These are phyloP conservation scores for Tenebrio molitor DNA, from an alignment of 1,140 invertebrate species.

Conservation along the genomic window DNA sequence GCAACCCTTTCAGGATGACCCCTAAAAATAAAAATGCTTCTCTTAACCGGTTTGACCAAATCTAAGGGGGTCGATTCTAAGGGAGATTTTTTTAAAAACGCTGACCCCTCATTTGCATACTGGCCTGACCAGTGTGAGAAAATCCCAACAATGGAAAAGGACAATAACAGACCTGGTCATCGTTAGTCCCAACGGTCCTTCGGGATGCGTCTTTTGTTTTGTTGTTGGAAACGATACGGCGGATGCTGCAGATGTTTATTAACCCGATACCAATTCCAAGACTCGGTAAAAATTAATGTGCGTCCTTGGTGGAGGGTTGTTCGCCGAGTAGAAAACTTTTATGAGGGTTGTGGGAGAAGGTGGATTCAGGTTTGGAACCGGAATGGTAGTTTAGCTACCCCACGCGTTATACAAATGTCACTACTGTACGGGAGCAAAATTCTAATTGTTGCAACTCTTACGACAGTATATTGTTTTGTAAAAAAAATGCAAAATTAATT, in stretches of 20 bases:
- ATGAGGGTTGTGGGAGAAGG: too few relatives aligned
- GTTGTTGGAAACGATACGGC: slow-evolving; percentile 6
- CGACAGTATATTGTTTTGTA: too few relatives aligned
- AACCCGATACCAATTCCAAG: too few relatives aligned
- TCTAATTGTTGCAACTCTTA: too few relatives aligned
- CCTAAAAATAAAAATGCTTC: slow-evolving; percentile 52
- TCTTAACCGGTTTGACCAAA: slow-evolving; percentile 56
- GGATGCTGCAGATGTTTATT: slow-evolving; percentile 2
- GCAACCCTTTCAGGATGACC: slow-evolving; percentile 48
- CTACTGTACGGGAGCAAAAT: neutral
- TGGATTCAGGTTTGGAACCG: neutral
- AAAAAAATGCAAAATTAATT: too few relatives aligned
- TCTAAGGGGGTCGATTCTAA: slow-evolving; percentile 43
- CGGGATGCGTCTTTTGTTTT: too few relatives aligned
- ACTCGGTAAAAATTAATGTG: too few relatives aligned
- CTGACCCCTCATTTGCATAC: slow-evolving; percentile 59
- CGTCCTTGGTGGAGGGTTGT: too few relatives aligned
- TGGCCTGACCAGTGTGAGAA: slow-evolving; percentile 59
- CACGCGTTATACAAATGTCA: neutral
- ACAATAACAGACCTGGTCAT: slow-evolving; percentile 16
- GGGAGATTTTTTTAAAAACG: slow-evolving; percentile 47
- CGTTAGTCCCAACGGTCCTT: slow-evolving; percentile 45
- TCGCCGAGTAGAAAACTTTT: too few relatives aligned
- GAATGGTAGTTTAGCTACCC: slow-evolving; percentile 7
- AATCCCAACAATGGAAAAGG: slow-evolving; percentile 38